phyloP scores from a whole-genome alignment of 2,113 vertebrate species.

The Andinoacara biseriatus region DNA sequence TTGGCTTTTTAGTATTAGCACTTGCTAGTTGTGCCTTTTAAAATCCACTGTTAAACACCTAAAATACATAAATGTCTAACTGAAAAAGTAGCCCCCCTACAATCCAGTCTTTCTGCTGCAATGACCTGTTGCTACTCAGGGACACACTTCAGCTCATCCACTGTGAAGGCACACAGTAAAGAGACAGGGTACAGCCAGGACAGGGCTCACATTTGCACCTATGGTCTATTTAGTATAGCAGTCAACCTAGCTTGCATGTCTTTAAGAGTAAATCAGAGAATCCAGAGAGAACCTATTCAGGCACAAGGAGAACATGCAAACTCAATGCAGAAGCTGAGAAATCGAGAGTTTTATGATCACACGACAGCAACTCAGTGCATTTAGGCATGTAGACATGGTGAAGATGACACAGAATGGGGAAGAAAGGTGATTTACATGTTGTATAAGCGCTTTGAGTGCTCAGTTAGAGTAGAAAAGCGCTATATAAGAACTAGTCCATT shows the following conservation, averaged over 20 bases:
- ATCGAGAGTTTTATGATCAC: neutral
- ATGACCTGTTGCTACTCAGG: neutral
- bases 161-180: neutral
- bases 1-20: conserved; percentile 26
- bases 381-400: too few species aligned
- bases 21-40: conserved; percentile 1
- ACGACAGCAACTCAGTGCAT: neutral
- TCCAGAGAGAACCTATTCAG: neutral
- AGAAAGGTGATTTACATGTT: too few species aligned
- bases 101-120: neutral
- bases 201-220: neutral
- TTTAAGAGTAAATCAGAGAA: neutral
- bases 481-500: too few species aligned
- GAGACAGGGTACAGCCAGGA: neutral
- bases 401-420: too few species aligned
- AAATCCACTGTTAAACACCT: conserved; percentile 15
- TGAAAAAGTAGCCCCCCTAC: neutral
- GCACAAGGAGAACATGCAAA: neutral
- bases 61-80: neutral
- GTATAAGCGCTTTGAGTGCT: too few species aligned
- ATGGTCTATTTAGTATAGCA: neutral
- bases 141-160: neutral
- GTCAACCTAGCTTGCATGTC: neutral
- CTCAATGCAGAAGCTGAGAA: neutral
- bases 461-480: too few species aligned